Evolutionary conservation across 1,140 invertebrate genomes (phyloP).

Genomic region (Schlechtendalia chinensis): DNA sequence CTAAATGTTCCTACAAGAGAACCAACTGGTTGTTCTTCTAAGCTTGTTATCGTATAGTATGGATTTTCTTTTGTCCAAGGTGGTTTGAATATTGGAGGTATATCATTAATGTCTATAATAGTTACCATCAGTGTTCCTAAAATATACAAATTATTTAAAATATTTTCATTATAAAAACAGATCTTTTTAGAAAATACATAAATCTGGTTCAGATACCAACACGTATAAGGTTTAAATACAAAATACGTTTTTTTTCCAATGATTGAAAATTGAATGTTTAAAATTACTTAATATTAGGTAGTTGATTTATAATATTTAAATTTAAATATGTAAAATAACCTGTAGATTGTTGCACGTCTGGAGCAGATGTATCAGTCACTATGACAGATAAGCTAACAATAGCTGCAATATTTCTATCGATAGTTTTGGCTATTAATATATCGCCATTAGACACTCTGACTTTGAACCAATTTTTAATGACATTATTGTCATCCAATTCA

Average conservation of each 20-base stretch:
- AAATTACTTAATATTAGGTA: too few relatives aligned
- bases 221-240: too few relatives aligned
- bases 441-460: constrained; percentile 69
- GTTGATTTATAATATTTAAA: too few relatives aligned
- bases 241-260: too few relatives aligned
- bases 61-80: constrained; percentile 73
- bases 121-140: constrained; percentile 78
- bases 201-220: too few relatives aligned
- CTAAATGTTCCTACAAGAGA: constrained; percentile 76
- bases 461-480: constrained; percentile 60
- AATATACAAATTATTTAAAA: constrained; percentile 5
- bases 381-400: constrained; percentile 73
- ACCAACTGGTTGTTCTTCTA: constrained; percentile 80
- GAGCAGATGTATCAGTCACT: constrained; percentile 78
- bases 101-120: constrained; percentile 77
- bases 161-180: too few relatives aligned
- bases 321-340: constrained; percentile 57
- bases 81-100: constrained; percentile 65
- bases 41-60: constrained; percentile 67
- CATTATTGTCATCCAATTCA: constrained; percentile 61
- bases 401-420: constrained; percentile 71
- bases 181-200: too few relatives aligned
- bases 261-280: too few relatives aligned
- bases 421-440: constrained; percentile 66
- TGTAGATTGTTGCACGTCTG: constrained; percentile 72